phyloP scores from a whole-genome alignment of 2,888 invertebrate genomes.

The Neoscelio sp. region DNA sequence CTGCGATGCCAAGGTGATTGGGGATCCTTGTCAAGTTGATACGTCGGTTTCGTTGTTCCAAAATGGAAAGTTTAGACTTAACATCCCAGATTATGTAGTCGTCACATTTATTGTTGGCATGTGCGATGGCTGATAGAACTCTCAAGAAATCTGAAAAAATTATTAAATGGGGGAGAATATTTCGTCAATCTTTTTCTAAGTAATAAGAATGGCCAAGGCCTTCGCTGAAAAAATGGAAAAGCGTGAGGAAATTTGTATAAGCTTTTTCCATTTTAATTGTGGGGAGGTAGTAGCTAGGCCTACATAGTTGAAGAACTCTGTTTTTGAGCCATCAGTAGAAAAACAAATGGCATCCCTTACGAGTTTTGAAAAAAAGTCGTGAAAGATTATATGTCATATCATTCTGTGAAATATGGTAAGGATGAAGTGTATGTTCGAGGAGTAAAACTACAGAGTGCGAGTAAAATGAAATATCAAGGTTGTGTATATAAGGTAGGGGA shows the following conservation, averaged over 20 bases:
- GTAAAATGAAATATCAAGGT: too few relatives aligned
- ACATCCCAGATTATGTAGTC: slow-evolving; percentile 5
- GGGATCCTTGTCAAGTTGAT: slow-evolving; percentile 1
- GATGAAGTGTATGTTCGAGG: too few relatives aligned
- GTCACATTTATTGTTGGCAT: neutral
- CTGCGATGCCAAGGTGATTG: neutral
- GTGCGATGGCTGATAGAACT: neutral
- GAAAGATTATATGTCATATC: neutral
- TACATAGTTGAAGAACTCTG: neutral
- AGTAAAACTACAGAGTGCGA: too few relatives aligned
- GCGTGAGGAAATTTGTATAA: neutral
- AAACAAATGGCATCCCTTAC: neutral
- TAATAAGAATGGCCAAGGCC: neutral
- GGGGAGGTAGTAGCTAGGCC: neutral
- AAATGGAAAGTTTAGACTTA: too few relatives aligned
- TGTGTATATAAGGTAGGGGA: too few relatives aligned
- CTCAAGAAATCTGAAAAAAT: slow-evolving; percentile 11
- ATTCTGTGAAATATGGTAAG: neutral
- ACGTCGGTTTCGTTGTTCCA: neutral
- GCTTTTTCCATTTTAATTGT: neutral
- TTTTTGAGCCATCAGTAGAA: slow-evolving; percentile 13
- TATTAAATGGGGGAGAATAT: neutral
- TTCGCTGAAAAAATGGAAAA: slow-evolving; percentile 5
- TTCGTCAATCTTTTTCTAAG: neutral
- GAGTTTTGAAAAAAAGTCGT: neutral